These are phyloP conservation scores for Pseudachorutes palmiensis DNA, from an alignment of 1,140 invertebrate genomes.

Conservation along the genomic window DNA sequence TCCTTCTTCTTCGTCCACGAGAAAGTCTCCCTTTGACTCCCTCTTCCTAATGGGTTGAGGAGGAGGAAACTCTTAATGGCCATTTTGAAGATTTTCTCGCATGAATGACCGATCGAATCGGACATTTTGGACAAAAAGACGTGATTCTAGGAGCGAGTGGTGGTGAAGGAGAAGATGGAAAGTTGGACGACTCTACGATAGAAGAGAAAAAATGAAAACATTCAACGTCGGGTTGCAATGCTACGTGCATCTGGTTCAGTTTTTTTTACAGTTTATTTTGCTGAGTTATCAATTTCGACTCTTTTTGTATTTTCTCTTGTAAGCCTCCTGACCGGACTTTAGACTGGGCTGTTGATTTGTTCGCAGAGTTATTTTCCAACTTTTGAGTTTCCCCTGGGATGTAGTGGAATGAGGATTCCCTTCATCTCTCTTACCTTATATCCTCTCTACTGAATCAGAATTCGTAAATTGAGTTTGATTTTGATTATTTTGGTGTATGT, in stretches of 20 bases:
- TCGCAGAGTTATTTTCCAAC: too few species aligned
- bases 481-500: neutral
- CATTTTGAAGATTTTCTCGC: conserved; percentile 35
- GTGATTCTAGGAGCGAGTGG: conserved; percentile 19
- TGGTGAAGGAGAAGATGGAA: neutral
- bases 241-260: conserved; percentile 25
- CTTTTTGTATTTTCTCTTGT: neutral
- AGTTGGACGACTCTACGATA: neutral
- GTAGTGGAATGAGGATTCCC: too few species aligned
- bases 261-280: conserved; percentile 7
- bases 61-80: conserved; percentile 33
- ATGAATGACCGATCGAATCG: conserved; percentile 36
- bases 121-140: conserved; percentile 31
- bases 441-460: too few species aligned
- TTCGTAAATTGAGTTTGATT: too few species aligned
- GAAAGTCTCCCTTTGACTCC: neutral
- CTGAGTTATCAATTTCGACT: conserved; percentile 5
- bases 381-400: too few species aligned
- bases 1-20: conserved; percentile 19
- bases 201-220: conserved; percentile 32
- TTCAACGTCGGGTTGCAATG: conserved; percentile 27
- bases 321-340: too few species aligned
- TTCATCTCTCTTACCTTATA: too few species aligned
- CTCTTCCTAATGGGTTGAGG: conserved; percentile 29
- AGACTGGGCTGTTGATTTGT: too few species aligned